Percentiles rank a stretch among this genome's conserved stretches.
phyloP scores from a whole-genome alignment of 2,888 invertebrate species.

The Melanargia galathea region DNA sequence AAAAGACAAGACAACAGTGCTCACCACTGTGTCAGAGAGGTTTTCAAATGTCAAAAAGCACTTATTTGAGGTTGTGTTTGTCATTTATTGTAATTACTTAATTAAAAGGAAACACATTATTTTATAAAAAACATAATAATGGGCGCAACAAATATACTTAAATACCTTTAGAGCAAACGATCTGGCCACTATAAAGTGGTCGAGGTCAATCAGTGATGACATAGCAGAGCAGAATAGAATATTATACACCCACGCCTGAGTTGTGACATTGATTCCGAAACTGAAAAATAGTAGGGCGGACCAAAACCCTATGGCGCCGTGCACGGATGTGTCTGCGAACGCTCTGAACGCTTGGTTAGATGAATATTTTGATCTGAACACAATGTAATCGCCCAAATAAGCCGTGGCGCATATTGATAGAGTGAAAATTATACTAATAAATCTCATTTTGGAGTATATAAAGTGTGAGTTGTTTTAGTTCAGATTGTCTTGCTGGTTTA shows the following conservation, averaged over 20 bases:
- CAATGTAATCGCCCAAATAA: constrained; percentile 63
- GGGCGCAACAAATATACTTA: no score
- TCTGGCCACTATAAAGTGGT: constrained; percentile 68
- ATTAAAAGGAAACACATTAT: no score
- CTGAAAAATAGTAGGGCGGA: constrained; percentile 64
- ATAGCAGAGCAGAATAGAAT: constrained; percentile 60
- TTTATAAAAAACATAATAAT: no score
- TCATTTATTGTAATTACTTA: no score
- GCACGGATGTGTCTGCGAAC: constrained; percentile 58
- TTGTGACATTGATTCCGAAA: constrained; percentile 49
- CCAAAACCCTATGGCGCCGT: constrained; percentile 59
- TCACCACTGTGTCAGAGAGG: no score
- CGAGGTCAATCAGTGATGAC: constrained; percentile 67
- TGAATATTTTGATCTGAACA: constrained; percentile 65
- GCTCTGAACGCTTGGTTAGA: constrained; percentile 58
- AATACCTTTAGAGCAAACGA: constrained; percentile 66
- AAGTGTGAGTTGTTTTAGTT: not conserved
- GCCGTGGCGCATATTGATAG: constrained; percentile 52
- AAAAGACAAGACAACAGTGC: no score
- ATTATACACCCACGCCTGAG: constrained; percentile 49
- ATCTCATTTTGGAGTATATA: constrained; percentile 51
- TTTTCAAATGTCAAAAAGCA: no score
- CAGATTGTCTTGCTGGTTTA: no score
- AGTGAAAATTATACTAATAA: constrained; percentile 51
- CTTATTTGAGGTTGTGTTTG: no score